Percentiles rank a stretch among this genome's conserved stretches.
These are phyloP conservation scores for Triplophysa yarkandensis DNA, from an alignment of 2,797 vertebrate genomes.

Conservation along the genomic window DNA sequence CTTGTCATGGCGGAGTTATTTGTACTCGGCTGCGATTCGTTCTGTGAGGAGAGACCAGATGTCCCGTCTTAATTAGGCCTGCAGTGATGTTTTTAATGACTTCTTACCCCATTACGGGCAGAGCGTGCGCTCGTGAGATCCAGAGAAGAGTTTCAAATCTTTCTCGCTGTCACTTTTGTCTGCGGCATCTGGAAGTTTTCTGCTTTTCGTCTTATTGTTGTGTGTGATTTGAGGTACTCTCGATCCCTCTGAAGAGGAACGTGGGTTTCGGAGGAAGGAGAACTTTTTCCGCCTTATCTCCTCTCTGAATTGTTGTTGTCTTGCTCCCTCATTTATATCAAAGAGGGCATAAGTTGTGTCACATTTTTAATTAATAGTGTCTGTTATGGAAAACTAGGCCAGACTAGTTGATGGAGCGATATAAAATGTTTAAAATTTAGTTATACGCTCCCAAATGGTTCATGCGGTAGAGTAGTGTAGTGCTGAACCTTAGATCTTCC, in stretches of 20 bases:
- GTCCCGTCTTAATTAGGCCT: slow-evolving; percentile 83
- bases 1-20: slow-evolving; percentile 80
- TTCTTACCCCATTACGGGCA: slow-evolving; percentile 77
- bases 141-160: slow-evolving; percentile 71
- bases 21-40: slow-evolving; percentile 77
- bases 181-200: slow-evolving; percentile 58
- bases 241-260: slow-evolving; percentile 66
- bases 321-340: slow-evolving; percentile 58
- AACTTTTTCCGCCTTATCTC: slow-evolving; percentile 61
- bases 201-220: slow-evolving; percentile 65
- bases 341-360: slow-evolving; percentile 61
- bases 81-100: slow-evolving; percentile 84
- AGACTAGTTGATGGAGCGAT: slow-evolving; percentile 69
- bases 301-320: slow-evolving; percentile 64
- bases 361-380: slow-evolving; percentile 74
- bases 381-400: slow-evolving; percentile 75
- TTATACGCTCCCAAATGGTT: slow-evolving; percentile 48
- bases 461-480: slow-evolving; percentile 46
- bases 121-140: slow-evolving; percentile 56
- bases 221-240: slow-evolving; percentile 66
- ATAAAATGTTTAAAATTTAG: slow-evolving; percentile 43
- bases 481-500: slow-evolving; percentile 49
- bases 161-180: slow-evolving; percentile 68
- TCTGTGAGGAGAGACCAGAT: slow-evolving; percentile 82
- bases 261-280: slow-evolving; percentile 24